Conservation (phyloP, 2,113 vertebrate genomes). For the Rhinolophus ferrumequinum region DNA sequence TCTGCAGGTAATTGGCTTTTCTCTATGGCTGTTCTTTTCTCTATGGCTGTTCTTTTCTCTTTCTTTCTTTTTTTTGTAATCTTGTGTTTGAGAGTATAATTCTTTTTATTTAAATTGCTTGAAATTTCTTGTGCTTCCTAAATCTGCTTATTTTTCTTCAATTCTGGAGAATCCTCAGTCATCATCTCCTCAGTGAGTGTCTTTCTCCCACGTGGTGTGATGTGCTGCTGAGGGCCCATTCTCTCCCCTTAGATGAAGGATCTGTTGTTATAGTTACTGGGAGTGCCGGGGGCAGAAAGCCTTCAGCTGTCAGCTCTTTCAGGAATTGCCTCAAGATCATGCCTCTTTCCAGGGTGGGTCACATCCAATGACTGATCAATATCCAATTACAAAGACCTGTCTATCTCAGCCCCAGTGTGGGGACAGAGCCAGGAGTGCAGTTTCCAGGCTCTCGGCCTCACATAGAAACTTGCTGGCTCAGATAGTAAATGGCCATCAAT, state of each 20-base stretch:
- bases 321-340: background rate
- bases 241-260: background rate
- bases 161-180: background rate
- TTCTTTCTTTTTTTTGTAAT: background rate
- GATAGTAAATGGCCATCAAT: too few relatives aligned
- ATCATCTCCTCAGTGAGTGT: background rate
- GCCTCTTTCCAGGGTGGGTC: background rate
- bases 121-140: background rate
- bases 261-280: background rate
- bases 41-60: background rate
- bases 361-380: background rate
- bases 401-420: background rate
- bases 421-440: too few relatives aligned
- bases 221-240: background rate
- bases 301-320: background rate
- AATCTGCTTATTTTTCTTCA: background rate
- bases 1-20: background rate
- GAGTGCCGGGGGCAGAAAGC: background rate
- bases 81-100: background rate
- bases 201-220: background rate
- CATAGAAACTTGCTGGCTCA: too few relatives aligned
- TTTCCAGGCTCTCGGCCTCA: too few relatives aligned
- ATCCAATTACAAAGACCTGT: background rate
- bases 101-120: background rate
- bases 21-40: background rate